Conservation (phyloP, 2,113 vertebrate genomes). For the Osmerus eperlanus region DNA sequence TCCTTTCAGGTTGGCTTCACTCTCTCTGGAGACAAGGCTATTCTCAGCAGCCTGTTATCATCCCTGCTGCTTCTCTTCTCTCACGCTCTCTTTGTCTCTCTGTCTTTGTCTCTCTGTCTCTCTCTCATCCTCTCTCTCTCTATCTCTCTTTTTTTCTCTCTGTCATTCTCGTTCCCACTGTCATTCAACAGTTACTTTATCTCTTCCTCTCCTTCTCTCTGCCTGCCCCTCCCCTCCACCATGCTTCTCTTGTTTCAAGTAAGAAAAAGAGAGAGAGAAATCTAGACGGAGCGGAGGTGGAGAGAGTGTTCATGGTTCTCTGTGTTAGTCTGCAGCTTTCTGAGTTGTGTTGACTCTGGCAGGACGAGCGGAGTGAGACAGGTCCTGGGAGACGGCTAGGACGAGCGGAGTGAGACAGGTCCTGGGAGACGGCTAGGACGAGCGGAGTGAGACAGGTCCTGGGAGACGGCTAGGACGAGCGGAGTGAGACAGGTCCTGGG, state of each 20-base stretch:
- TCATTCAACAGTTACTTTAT: background rate
- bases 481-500: too few relatives aligned
- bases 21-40: conserved; percentile 34
- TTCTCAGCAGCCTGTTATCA: conserved; percentile 33
- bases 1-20: conserved; percentile 37
- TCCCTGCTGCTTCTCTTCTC: conserved; percentile 18
- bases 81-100: background rate
- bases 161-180: background rate
- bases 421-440: too few relatives aligned
- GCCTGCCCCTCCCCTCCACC: background rate
- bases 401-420: too few relatives aligned
- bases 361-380: too few relatives aligned
- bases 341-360: too few relatives aligned
- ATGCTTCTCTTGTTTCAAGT: background rate
- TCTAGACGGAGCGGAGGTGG: too few relatives aligned
- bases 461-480: too few relatives aligned
- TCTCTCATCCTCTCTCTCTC: conserved; percentile 19
- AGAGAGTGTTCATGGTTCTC: too few relatives aligned
- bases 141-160: background rate
- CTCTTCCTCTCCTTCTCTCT: background rate
- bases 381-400: too few relatives aligned
- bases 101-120: background rate
- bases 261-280: too few relatives aligned
- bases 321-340: too few relatives aligned
- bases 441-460: too few relatives aligned